A percentile compares a stretch with the other conserved stretches of the same genome.
phyloP scores from a whole-genome alignment of 1,140 invertebrate species.

The Armadillidium nasatum region DNA sequence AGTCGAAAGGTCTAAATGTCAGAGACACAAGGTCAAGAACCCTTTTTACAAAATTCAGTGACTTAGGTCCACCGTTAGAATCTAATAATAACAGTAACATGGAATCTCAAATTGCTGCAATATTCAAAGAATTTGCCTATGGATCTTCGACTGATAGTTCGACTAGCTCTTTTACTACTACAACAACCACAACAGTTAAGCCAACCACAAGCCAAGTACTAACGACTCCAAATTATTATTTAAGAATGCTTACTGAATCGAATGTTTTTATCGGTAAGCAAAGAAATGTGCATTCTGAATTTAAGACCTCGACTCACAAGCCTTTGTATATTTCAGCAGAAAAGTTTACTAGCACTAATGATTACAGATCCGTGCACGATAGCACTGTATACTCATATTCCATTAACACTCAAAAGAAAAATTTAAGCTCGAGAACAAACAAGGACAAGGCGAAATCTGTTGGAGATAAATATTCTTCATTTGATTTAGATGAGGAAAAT shows the following conservation, averaged over 20 bases:
- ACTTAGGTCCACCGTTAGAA: neutral
- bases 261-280: slow-evolving; percentile 10
- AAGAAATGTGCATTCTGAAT: slow-evolving; percentile 13
- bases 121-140: slow-evolving; percentile 25
- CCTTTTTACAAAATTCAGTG: neutral
- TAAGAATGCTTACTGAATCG: slow-evolving; percentile 7
- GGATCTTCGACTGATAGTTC: slow-evolving; percentile 21
- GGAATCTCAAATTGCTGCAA: slow-evolving; percentile 13
- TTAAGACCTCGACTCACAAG: slow-evolving; percentile 16
- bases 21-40: neutral
- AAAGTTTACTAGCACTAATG: neutral
- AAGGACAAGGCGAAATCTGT: slow-evolving; percentile 5
- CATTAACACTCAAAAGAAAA: slow-evolving; percentile 13
- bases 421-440: neutral
- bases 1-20: neutral
- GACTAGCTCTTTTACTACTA: neutral
- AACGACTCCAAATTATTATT: slow-evolving; percentile 4
- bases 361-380: neutral
- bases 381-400: neutral
- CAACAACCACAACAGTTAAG: neutral
- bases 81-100: neutral
- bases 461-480: neutral
- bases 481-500: slow-evolving; percentile 17
- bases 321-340: neutral
- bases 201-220: neutral